Percentiles rank a stretch among this genome's conserved stretches.
Conservation (phyloP, 35 echinoderm and acorn worm species). For the Diadema setosum region DNA sequence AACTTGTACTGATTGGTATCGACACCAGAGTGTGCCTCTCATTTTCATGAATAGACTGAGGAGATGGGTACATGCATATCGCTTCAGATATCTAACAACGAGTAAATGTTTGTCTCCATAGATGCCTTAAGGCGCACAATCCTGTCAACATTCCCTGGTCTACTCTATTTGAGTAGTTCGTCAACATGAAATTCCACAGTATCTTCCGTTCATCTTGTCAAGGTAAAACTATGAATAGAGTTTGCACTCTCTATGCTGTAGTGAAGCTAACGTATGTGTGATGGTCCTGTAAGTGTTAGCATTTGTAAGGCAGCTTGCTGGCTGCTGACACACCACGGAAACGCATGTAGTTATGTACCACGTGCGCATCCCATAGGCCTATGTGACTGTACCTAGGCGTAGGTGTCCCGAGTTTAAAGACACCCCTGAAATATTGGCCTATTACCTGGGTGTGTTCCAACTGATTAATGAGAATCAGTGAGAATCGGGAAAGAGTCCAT, state of each 20-base stretch:
- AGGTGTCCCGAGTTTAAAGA: conserved; percentile 47
- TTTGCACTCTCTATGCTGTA: conserved; percentile 41
- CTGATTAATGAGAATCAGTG: not conserved
- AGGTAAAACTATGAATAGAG: not conserved
- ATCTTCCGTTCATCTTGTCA: not conserved
- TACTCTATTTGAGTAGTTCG: conserved; percentile 12
- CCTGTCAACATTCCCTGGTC: conserved; percentile 16
- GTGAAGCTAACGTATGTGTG: conserved; percentile 31
- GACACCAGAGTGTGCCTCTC: conserved; percentile 1
- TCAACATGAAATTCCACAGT: not conserved
- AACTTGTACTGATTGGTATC: conserved; percentile 2
- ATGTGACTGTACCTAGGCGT: conserved; percentile 28
- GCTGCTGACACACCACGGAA: not conserved
- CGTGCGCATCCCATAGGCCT: conserved; percentile 67
- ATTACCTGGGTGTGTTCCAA: conserved; percentile 51
- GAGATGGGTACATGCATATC: conserved; percentile 29
- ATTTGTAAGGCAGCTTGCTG: conserved; percentile 27
- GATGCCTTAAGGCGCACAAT: not conserved
- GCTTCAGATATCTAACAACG: not conserved
- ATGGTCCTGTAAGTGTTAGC: conserved; percentile 38
- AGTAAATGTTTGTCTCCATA: conserved; percentile 8
- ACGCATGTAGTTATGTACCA: conserved; percentile 35
- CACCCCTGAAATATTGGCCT: conserved; percentile 32
- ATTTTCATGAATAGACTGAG: not conserved
- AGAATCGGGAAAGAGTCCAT: conserved; percentile 13